These are phyloP conservation scores for Tridacna gigas DNA, from an alignment of 2,888 invertebrate genomes.

Conservation along the genomic window DNA sequence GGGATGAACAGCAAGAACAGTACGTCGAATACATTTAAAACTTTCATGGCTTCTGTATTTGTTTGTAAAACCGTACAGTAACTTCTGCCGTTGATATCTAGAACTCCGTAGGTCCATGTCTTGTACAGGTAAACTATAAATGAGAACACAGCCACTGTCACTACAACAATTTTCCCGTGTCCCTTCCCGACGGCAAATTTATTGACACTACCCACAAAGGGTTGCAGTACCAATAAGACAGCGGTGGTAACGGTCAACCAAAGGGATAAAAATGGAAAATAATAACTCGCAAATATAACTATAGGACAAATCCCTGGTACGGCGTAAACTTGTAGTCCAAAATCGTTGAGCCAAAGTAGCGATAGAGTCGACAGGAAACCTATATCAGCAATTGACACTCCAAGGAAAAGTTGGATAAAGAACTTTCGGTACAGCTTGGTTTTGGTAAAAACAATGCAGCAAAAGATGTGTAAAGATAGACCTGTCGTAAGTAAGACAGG, in stretches of 20 bases:
- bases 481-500: slow-evolving; percentile 68
- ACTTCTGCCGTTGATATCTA: slow-evolving; percentile 48
- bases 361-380: slow-evolving; percentile 71
- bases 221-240: slow-evolving; percentile 63
- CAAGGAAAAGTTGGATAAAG: slow-evolving; percentile 71
- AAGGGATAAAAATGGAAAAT: slow-evolving; percentile 73
- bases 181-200: slow-evolving; percentile 63
- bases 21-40: slow-evolving; percentile 71
- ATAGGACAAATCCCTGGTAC: slow-evolving; percentile 76
- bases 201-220: slow-evolving; percentile 36
- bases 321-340: slow-evolving; percentile 68
- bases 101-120: slow-evolving; percentile 74
- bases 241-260: slow-evolving; percentile 68
- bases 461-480: slow-evolving; percentile 53
- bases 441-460: slow-evolving; percentile 66
- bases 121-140: slow-evolving; percentile 75
- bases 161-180: slow-evolving; percentile 62
- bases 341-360: slow-evolving; percentile 70
- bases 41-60: slow-evolving; percentile 68
- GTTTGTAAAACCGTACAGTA: slow-evolving; percentile 73
- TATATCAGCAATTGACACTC: slow-evolving; percentile 66
- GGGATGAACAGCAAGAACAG: slow-evolving; percentile 69
- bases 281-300: slow-evolving; percentile 73
- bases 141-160: slow-evolving; percentile 65
- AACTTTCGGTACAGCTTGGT: slow-evolving; percentile 69